Base-by-base conservation (phyloP, 1,140 invertebrate genomes). In the Drosophila virilis region DNA sequence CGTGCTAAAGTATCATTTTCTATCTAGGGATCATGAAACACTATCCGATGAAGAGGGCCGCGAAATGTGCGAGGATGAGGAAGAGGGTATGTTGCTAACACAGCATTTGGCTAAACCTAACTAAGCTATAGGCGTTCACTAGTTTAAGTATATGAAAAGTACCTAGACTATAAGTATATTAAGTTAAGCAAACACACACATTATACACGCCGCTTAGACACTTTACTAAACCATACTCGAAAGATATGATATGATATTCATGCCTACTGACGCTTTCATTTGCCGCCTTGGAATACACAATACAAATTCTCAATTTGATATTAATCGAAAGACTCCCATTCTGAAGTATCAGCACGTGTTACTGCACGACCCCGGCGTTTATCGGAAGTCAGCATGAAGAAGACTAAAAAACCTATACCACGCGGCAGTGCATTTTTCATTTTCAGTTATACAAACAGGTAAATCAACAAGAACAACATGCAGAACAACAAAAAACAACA, bases 371-470 rank as follows among this genome's bases (percentile, higher is more conserved):
- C 98, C 61, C 94, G 98, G 61, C 94, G 98, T 77, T 95, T 98
- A 93, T 98, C 98, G 22, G 97, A 99, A 93, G 95, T 98, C 81
- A 97, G 96, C 93, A 96, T 97, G 78, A 94, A 96, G 66, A 97
- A 95, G 89, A 95, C 97, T 93, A 96, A 96, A 92, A 97, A 98
- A 93, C 98, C 98, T 50, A 99, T 99, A 90, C 99, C 99, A 72
- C 95, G 96, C 85, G 97, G 96, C 78, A 96, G 96, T 90, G 97
- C 98, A 58, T 98, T 99, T 93, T 99, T 99, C 95, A 95, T 99
- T 92, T 98, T 99, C 94, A 96, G 96, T 75, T 95, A 96, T 92
- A 97, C 95, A 40, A 99, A 99, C 95, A 97, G 96, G 97, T 98
- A 94, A 92, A 52, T 85, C 71, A 68, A 86, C 72, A 48, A 37